Evolutionary conservation across 2,113 vertebrate genomes (phyloP).

Genomic region (Proterorhinus semilunaris): DNA sequence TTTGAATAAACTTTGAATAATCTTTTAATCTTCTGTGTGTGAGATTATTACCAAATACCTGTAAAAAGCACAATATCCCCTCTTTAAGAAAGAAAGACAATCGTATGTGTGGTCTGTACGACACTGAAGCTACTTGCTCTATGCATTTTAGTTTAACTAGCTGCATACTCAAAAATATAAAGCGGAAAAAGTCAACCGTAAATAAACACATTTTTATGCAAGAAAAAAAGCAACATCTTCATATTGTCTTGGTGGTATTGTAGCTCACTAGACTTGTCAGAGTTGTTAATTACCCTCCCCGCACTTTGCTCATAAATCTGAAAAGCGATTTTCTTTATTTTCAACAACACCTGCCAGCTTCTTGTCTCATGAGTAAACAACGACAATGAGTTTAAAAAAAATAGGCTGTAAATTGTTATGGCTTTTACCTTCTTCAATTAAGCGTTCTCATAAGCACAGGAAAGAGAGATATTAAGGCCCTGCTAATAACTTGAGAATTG

Average conservation of each 20-base stretch:
- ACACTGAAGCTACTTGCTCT: too few species aligned
- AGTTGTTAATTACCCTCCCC: conserved; percentile 4
- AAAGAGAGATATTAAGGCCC: background rate
- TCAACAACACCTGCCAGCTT: conserved; percentile 30
- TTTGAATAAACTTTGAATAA: too few species aligned
- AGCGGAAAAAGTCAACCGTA: too few species aligned
- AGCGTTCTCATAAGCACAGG: background rate
- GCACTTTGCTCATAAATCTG: conserved; percentile 6
- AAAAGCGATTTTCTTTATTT: conserved; percentile 4
- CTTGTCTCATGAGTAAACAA: background rate
- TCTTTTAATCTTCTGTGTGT: too few species aligned
- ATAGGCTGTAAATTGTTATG: conserved; percentile 4
- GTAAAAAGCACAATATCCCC: too few species aligned
- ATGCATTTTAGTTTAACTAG: too few species aligned
- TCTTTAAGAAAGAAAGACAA: too few species aligned
- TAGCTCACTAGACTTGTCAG: background rate
- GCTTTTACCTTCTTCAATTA: conserved; percentile 5
- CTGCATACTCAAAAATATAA: too few species aligned
- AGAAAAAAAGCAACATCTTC: background rate
- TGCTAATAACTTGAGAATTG: background rate
- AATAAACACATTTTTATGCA: background rate
- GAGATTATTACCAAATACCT: too few species aligned
- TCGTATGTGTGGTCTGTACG: too few species aligned
- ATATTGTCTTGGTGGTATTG: background rate
- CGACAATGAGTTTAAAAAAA: conserved; percentile 15